phyloP scores from a whole-genome alignment of 1,140 invertebrate genomes.

The Meloidogyne chitwoodi region DNA sequence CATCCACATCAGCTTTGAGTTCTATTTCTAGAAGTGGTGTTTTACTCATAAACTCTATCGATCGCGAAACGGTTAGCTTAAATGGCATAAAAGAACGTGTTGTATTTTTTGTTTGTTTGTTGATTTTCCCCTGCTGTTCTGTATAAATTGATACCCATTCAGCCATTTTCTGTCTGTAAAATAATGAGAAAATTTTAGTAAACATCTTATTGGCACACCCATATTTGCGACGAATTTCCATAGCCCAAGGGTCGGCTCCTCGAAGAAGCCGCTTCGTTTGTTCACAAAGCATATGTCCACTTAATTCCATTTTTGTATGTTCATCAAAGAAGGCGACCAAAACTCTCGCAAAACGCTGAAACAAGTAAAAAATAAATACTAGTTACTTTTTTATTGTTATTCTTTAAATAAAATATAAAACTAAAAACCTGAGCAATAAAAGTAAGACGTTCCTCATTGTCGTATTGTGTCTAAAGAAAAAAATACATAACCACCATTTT shows the following conservation, averaged over 20 bases:
- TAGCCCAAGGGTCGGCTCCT: not conserved
- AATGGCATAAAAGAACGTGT: not conserved
- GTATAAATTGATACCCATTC: constrained; percentile 14
- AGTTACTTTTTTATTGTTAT: no score
- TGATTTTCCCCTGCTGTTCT: not conserved
- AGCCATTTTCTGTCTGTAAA: constrained; percentile 1
- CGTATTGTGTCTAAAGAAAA: constrained; percentile 14
- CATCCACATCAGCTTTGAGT: not conserved
- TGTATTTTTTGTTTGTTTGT: not conserved
- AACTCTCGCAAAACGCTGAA: not conserved
- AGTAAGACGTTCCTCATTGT: constrained; percentile 9
- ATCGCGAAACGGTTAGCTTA: not conserved
- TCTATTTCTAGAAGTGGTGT: not conserved
- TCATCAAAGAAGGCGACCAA: not conserved
- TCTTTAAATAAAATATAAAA: no score
- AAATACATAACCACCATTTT: no score
- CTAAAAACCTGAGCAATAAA: not conserved
- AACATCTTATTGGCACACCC: not conserved
- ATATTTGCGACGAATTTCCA: constrained; percentile 9
- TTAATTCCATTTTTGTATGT: constrained; percentile 7
- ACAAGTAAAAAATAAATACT: no score
- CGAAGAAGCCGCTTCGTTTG: constrained; percentile 2
- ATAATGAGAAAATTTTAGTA: not conserved
- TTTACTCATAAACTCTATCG: not conserved
- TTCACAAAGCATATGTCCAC: constrained; percentile 16